Conservation (phyloP, 2,888 invertebrate genomes). For the Deroplatys truncata region DNA sequence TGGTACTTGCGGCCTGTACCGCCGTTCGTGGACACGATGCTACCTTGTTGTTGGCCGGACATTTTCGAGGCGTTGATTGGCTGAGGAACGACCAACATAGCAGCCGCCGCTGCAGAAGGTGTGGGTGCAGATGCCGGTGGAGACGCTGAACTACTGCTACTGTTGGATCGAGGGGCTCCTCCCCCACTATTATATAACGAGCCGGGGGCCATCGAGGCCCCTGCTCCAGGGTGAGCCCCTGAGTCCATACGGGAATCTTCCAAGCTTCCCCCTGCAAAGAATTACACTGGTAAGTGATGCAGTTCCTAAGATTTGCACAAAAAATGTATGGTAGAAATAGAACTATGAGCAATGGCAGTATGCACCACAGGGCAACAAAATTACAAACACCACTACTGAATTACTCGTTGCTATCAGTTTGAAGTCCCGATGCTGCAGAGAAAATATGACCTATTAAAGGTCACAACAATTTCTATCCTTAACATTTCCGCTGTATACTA, state of each 20-base stretch:
- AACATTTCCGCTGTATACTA: too few species aligned
- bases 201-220: constrained; percentile 20
- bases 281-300: not conserved
- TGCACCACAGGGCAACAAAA: too few species aligned
- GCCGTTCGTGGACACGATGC: constrained; percentile 40
- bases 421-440: too few species aligned
- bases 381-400: too few species aligned
- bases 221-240: constrained; percentile 20
- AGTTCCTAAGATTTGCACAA: not conserved
- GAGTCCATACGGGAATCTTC: constrained; percentile 28
- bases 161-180: constrained; percentile 43
- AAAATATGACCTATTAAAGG: too few species aligned
- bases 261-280: constrained; percentile 22
- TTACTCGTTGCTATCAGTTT: too few species aligned
- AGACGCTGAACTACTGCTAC: constrained; percentile 51
- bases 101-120: constrained; percentile 49
- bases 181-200: constrained; percentile 31
- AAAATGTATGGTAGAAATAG: too few species aligned
- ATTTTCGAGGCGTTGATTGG: constrained; percentile 70
- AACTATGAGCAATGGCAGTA: too few species aligned
- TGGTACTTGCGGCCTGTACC: constrained; percentile 71
- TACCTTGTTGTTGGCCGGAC: constrained; percentile 45
- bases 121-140: constrained; percentile 51
- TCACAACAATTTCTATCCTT: too few species aligned
- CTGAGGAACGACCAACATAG: constrained; percentile 83